Evolutionary conservation across 1,140 invertebrate species (phyloP), one percentile per base, ranked within the genome.

Genomic region (Drosophila lini): DNA sequence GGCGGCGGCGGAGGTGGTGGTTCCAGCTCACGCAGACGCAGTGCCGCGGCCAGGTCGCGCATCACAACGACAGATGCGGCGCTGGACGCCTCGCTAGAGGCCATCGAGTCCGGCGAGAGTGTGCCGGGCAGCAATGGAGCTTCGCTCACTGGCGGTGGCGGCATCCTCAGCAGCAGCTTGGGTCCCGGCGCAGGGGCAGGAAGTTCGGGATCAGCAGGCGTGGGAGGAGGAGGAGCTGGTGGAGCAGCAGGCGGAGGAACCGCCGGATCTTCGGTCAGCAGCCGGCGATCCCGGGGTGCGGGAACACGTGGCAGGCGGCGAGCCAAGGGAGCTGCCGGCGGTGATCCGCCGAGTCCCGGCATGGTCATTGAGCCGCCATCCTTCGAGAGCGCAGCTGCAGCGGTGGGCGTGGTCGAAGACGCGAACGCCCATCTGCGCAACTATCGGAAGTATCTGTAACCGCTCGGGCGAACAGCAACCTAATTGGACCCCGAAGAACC

Each of bases 361-460:
- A 73, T 89, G 62, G 78, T 78, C 41, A 78, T 70, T 31, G 91
- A 92, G 63, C 91, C 91, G 47, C 91, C 91, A 55, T 92, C 91
- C 38, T 92, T 92, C 48, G 91, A 92, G 58, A 88, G 81, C 53
- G 91, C 91, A 31, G 91, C 91, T 5, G 91, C 91, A 4, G 88
- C 88, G 13, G 91, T 91, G 40, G 90, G 85, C 38, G 84, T 88
- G 41, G 88, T 74, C 25, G 77, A 83, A 65, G 90, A 90, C 41
- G 82, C 84, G 16, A 80, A 90, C 68, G 81, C 73, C 25, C 90
- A 92, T 71, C 68, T 92, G 76, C 82, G 90, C 40, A 92, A 92
- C 58, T 92, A 92, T 80, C 91, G 90, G 32, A 92, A 92, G 64
- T 92, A 91, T 89, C 90, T 92, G 90, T 92, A 91, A 92, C 80